These are phyloP conservation scores for Caenorhabditis imperialis DNA, from an alignment of 2,888 invertebrate genomes.

Conservation along the genomic window DNA sequence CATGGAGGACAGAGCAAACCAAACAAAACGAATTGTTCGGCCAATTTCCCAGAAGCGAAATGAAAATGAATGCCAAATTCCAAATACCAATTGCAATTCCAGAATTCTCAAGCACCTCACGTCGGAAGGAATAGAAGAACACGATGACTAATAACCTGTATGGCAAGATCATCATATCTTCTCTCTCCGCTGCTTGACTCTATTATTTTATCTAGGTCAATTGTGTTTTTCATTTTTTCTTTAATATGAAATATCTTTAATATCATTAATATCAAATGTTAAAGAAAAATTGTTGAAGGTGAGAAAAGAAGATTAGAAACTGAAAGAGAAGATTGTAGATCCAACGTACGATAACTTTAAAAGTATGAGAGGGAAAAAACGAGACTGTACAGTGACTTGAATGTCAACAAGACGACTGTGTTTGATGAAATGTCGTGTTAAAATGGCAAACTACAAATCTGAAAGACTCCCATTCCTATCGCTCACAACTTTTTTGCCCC, in stretches of 20 bases:
- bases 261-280: no score
- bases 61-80: not conserved
- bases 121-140: conserved; percentile 11
- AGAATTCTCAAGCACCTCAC: conserved; percentile 41
- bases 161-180: no score
- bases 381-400: conserved; percentile 16
- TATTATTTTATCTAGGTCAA: no score
- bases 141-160: no score
- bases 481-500: not conserved
- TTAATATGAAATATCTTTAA: no score
- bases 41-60: not conserved
- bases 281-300: conserved; percentile 5
- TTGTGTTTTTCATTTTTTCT: no score
- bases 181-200: no score
- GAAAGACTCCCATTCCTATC: not conserved
- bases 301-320: conserved; percentile 12
- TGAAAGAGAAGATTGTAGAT: conserved; percentile 13
- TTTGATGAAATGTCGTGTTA: no score
- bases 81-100: conserved; percentile 11
- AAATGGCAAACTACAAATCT: no score
- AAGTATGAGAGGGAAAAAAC: not conserved
- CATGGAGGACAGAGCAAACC: not conserved
- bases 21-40: not conserved
- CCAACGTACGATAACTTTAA: not conserved
- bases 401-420: conserved; percentile 17